Percentiles rank a stretch among this genome's conserved stretches.
Conservation (phyloP, 2,888 invertebrate genomes). For the Gonocerus acuteangulatus region DNA sequence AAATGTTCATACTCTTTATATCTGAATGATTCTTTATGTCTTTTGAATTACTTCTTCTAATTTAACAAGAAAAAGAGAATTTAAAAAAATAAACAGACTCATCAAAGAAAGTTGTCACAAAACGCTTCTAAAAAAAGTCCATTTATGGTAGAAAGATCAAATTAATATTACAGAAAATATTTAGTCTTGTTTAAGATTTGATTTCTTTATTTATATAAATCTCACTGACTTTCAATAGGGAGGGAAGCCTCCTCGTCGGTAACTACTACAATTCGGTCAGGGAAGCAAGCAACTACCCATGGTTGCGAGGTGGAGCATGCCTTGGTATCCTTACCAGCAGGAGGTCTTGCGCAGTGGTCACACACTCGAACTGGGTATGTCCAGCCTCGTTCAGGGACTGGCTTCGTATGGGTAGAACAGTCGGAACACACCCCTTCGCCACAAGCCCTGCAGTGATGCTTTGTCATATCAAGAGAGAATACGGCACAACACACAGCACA, state of each 20-base stretch:
- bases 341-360: constrained; percentile 50
- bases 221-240: constrained; percentile 6
- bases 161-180: too few relatives aligned
- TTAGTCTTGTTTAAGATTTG: too few relatives aligned
- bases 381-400: constrained; percentile 69
- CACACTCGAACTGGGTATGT: constrained; percentile 63
- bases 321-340: constrained; percentile 5
- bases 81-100: too few relatives aligned
- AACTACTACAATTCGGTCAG: constrained; percentile 10
- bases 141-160: too few relatives aligned
- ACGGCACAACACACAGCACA: constrained; percentile 57
- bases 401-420: constrained; percentile 59
- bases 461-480: constrained; percentile 52
- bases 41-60: too few relatives aligned
- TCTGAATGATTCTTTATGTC: too few relatives aligned
- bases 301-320: neutral
- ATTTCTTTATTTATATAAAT: too few relatives aligned
- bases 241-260: neutral
- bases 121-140: too few relatives aligned
- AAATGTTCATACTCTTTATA: too few relatives aligned
- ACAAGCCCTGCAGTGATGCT: constrained; percentile 70
- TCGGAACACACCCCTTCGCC: constrained; percentile 70
- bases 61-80: too few relatives aligned
- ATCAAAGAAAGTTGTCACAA: too few relatives aligned
- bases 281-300: constrained; percentile 12